These are phyloP conservation scores for Myxocyprinus asiaticus DNA, from an alignment of 2,113 vertebrate species.

Conservation along the genomic window DNA sequence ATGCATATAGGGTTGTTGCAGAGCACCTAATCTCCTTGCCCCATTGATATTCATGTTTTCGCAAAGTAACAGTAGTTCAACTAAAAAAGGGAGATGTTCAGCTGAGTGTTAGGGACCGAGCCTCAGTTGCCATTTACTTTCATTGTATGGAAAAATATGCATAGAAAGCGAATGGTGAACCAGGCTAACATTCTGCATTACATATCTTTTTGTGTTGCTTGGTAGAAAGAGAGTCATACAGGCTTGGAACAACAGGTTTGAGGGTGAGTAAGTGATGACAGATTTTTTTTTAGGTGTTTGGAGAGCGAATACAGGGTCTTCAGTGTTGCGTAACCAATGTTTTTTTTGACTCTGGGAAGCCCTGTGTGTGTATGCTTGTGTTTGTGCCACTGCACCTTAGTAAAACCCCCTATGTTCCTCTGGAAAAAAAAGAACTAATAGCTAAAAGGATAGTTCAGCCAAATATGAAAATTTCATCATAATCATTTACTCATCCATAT, in stretches of 20 bases:
- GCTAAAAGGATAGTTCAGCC: too few species aligned
- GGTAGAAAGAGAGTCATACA: not conserved
- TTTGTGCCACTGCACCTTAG: not conserved
- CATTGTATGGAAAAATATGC: too few species aligned
- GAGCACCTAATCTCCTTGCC: not conserved
- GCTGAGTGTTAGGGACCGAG: too few species aligned
- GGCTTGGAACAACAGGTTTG: not conserved
- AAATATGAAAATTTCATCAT: too few species aligned
- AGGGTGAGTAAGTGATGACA: not conserved
- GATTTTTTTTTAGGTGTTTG: not conserved
- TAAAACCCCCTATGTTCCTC: not conserved
- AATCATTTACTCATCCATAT: too few species aligned
- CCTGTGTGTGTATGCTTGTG: too few species aligned
- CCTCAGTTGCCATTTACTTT: too few species aligned
- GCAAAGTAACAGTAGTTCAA: too few species aligned
- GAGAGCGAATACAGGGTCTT: conserved; percentile 21
- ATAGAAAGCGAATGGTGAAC: too few species aligned
- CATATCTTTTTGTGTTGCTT: not conserved
- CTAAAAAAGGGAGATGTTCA: too few species aligned
- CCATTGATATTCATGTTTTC: not conserved
- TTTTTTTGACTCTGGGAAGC: conserved; percentile 14
- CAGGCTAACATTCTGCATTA: too few species aligned
- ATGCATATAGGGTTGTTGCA: not conserved
- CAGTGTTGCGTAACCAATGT: conserved; percentile 42
- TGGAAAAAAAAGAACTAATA: not conserved